phyloP scores from a whole-genome alignment of 1,140 invertebrate species.

The Sycophaga agraensis region DNA sequence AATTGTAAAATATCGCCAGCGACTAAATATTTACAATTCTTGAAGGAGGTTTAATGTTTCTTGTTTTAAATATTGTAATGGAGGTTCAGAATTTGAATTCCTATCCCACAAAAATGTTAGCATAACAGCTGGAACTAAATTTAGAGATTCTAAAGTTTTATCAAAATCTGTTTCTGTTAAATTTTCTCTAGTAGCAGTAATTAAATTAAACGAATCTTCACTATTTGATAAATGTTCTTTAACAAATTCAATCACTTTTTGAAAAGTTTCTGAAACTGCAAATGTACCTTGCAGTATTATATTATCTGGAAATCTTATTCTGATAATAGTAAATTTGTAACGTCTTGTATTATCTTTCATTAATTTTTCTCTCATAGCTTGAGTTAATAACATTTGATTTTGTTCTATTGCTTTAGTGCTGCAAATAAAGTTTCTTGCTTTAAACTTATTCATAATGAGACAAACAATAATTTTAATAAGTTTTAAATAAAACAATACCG shows the following conservation, averaged over 20 bases:
- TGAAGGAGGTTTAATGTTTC: constrained; percentile 73
- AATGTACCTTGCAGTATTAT: constrained; percentile 85
- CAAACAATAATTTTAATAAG: background rate
- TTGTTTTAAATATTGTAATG: constrained; percentile 69
- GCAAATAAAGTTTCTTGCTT: constrained; percentile 35
- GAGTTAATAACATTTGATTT: constrained; percentile 81
- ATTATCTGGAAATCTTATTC: constrained; percentile 86
- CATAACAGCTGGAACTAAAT: constrained; percentile 74
- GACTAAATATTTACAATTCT: constrained; percentile 54
- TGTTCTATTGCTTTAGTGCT: constrained; percentile 79
- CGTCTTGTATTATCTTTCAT: constrained; percentile 75
- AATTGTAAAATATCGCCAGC: constrained; percentile 16
- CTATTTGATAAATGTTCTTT: constrained; percentile 69
- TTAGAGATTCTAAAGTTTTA: constrained; percentile 69
- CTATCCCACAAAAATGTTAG: constrained; percentile 68
- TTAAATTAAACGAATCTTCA: constrained; percentile 67
- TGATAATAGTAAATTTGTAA: constrained; percentile 82
- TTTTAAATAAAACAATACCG: constrained; percentile 55
- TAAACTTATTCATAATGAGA: background rate
- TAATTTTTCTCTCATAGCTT: constrained; percentile 89
- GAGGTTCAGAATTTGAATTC: constrained; percentile 52
- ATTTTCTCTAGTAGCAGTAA: constrained; percentile 65
- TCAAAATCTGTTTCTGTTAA: constrained; percentile 64
- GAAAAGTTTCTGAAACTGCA: constrained; percentile 73
- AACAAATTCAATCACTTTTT: constrained; percentile 72